These are phyloP conservation scores for Fregetta grallaria DNA, from an alignment of 2,113 vertebrate genomes.

Conservation along the genomic window DNA sequence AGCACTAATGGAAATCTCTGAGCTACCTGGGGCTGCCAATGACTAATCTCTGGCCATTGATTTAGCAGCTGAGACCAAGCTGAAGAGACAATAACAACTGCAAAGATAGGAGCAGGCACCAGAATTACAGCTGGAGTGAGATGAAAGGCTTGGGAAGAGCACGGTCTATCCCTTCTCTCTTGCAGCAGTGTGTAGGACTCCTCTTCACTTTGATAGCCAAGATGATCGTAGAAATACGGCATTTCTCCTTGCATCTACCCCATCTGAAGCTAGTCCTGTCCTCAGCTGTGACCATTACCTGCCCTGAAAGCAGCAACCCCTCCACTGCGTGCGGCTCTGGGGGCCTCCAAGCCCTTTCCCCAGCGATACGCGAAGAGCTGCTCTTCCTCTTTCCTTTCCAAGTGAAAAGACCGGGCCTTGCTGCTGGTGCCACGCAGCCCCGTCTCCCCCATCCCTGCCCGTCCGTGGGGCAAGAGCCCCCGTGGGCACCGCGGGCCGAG, in stretches of 20 bases:
- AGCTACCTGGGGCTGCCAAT: neutral
- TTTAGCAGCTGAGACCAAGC: neutral
- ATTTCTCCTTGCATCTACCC: neutral
- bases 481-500: neutral
- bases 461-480: neutral
- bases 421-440: neutral
- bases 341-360: neutral
- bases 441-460: neutral
- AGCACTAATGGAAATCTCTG: neutral
- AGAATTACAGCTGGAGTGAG: neutral
- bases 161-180: neutral
- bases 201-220: neutral
- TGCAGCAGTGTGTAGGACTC: neutral
- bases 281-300: neutral
- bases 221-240: rapidly evolving
- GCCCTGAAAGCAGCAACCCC: neutral
- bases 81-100: neutral
- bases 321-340: rapidly evolving
- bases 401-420: rapidly evolving
- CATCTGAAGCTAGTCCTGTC: neutral
- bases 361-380: neutral
- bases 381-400: neutral
- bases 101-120: neutral
- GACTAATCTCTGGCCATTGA: constrained; percentile 8
- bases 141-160: neutral